phyloP scores from a whole-genome alignment of 2,888 invertebrate species.

The Axea sp. region DNA sequence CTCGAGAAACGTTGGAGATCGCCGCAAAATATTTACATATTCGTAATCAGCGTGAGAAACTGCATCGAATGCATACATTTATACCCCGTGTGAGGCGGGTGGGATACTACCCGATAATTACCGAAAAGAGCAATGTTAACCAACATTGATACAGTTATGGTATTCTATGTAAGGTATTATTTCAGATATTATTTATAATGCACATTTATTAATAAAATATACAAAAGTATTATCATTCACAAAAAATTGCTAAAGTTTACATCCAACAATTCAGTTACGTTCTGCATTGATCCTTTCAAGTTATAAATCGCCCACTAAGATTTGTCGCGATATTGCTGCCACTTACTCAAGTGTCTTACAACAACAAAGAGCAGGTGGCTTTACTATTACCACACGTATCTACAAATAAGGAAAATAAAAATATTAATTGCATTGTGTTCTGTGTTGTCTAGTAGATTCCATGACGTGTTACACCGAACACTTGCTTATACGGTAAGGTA shows the following conservation, averaged over 20 bases:
- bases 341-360: slow-evolving; percentile 40
- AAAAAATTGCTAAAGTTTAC: slow-evolving; percentile 24
- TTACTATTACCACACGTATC: slow-evolving; percentile 49
- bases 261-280: too few relatives aligned
- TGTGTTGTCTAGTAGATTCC: slow-evolving; percentile 42
- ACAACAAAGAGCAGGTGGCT: slow-evolving; percentile 59
- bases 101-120: too few relatives aligned
- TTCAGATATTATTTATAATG: slow-evolving; percentile 8
- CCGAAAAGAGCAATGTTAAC: too few relatives aligned
- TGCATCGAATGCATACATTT: too few relatives aligned
- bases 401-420: slow-evolving; percentile 58
- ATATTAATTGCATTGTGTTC: slow-evolving; percentile 51
- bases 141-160: not conserved
- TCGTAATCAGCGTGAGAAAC: too few relatives aligned
- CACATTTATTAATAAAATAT: too few relatives aligned
- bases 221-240: slow-evolving; percentile 17
- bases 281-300: too few relatives aligned
- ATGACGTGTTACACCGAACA: slow-evolving; percentile 44
- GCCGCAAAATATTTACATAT: too few relatives aligned
- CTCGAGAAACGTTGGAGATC: too few relatives aligned
- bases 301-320: slow-evolving; percentile 56
- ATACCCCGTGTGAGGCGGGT: too few relatives aligned
- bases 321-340: slow-evolving; percentile 55
- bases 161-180: too few relatives aligned
- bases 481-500: slow-evolving; percentile 15